Conservation (phyloP, 2,113 vertebrate species). For the Eurypyga helias region DNA sequence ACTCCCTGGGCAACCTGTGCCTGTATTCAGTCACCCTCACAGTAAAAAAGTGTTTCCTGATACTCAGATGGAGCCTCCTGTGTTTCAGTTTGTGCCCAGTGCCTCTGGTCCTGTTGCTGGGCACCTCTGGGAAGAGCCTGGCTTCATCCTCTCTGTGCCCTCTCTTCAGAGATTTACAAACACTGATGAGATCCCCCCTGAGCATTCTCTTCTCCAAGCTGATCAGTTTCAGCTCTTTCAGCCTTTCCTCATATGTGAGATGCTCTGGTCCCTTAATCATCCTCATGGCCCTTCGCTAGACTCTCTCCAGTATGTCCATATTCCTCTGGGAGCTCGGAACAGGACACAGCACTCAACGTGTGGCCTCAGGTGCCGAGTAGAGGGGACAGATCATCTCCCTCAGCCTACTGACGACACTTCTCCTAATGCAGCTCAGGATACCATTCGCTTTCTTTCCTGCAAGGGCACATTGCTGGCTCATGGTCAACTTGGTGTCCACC, state of each 20-base stretch:
- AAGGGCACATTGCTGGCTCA: not conserved
- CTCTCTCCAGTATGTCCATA: not conserved
- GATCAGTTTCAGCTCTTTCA: not conserved
- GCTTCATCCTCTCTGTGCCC: not conserved
- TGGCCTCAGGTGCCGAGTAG: not conserved
- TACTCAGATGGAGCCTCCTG: not conserved
- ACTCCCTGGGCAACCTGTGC: not conserved
- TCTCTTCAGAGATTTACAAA: not conserved
- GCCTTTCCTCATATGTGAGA: not conserved
- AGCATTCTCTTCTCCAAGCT: not conserved
- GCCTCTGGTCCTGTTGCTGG: not conserved
- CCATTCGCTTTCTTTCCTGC: not conserved
- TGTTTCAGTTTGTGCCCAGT: not conserved
- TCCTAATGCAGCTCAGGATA: not conserved
- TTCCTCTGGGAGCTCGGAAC: not conserved
- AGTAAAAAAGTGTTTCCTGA: not conserved
- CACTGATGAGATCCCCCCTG: not conserved
- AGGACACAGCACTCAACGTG: not conserved
- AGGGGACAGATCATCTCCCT: not conserved
- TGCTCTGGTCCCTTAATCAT: not conserved
- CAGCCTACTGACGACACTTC: not conserved
- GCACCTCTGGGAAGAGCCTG: not conserved
- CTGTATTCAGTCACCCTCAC: not conserved
- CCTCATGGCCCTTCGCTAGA: not conserved
- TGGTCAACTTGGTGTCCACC: not conserved